A percentile compares a stretch with the other conserved stretches of the same genome.
These are phyloP conservation scores for Microtus richardsoni DNA, from an alignment of 2,113 vertebrate genomes.

Conservation along the genomic window DNA sequence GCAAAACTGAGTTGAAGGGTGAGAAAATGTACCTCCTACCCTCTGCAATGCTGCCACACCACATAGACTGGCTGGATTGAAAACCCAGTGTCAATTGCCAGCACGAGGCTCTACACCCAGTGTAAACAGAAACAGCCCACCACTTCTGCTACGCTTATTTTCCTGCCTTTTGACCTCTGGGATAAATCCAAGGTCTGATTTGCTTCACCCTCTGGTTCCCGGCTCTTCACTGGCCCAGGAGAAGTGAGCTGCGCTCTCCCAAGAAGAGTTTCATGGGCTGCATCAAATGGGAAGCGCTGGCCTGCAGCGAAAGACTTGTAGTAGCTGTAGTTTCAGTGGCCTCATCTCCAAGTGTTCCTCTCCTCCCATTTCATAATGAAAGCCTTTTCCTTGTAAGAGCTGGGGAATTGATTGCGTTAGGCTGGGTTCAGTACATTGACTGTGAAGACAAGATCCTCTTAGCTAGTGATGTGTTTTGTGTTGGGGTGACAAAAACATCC, in stretches of 20 bases:
- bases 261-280: neutral
- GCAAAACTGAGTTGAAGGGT: neutral
- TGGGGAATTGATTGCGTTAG: constrained; percentile 39
- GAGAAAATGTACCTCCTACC: neutral
- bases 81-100: neutral
- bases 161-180: neutral
- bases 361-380: neutral
- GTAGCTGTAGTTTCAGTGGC: neutral
- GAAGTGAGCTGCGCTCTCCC: neutral
- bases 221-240: neutral
- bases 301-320: neutral
- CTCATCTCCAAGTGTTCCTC: neutral
- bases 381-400: neutral
- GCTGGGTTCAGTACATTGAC: constrained; percentile 30
- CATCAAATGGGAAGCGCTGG: neutral
- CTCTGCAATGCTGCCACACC: neutral
- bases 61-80: accelerated
- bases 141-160: neutral
- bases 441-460: constrained; percentile 62
- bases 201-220: neutral
- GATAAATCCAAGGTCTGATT: neutral
- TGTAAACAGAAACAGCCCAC: neutral
- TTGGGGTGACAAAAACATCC: constrained; percentile 72
- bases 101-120: neutral
- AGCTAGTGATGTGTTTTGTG: constrained; percentile 78